Base-by-base conservation (phyloP, 1,140 invertebrate species). In the Halesus radiatus region DNA sequence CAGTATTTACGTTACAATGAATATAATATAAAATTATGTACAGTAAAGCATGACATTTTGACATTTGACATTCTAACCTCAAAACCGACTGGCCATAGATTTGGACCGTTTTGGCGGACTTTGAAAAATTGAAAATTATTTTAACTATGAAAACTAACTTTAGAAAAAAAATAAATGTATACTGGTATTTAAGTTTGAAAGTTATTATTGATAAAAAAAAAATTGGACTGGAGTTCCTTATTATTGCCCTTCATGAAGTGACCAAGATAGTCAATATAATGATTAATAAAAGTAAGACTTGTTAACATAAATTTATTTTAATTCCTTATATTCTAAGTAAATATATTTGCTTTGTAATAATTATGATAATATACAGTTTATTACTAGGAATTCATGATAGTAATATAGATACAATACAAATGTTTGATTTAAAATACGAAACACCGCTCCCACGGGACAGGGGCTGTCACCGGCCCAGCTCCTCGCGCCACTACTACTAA, bases 291-390 rank as follows among this genome's bases (percentile, higher is more conserved):
- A 74, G 8, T 45, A 37, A 62, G 32, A 8, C 15, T 18, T 13
- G n/a, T 76, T 62, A 76, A 76, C 74, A 76, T 58, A 60, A 76
- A 76, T 76, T 76, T 76, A 76, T 76, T 76, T 76, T 60, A 53
- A 50, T 74, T 56, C 15, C 60, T 64, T 64, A 64, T 13, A 16
- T 23, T 53, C 60, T 50, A 45, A 60, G 74, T 76, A 76, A 58
- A 76, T 76, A 58, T 76, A 50, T 54, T 22, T 74, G 23, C 45
- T 50, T 50, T 62, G 52, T 58, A 76, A 76, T 62, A 45, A 58
- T 76, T 76, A 76, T 62, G 52, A 58, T 76, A 76, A 70, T 70
- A 70, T 70, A 70, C 66, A 70, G 8, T 70, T 70, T 45, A 70
- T 50, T 50, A 50, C 66, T 64, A 64, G 60, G 60, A 64, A 22